Evolutionary conservation across 2,888 invertebrate species (phyloP).

Genomic region (Micropterix aruncella): DNA sequence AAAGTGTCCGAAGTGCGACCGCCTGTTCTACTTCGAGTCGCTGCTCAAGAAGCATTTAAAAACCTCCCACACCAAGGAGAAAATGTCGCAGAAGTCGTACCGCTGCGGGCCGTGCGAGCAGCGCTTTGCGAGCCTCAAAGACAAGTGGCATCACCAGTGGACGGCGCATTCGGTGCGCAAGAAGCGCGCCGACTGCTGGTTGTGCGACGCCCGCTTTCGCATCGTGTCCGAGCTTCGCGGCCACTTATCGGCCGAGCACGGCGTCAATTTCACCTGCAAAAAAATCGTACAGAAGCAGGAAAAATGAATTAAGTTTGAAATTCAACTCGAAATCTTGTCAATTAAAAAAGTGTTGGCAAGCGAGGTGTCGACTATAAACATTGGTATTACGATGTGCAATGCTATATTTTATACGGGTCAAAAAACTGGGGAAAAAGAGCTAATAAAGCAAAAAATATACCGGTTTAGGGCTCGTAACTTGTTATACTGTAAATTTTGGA

Average conservation of each 20-base stretch:
- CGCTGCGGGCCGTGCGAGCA: neutral
- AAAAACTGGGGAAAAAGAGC: too few relatives aligned
- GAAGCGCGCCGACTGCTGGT: neutral
- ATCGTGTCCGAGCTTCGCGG: neutral
- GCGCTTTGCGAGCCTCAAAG: neutral
- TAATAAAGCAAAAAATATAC: too few relatives aligned
- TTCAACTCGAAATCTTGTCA: too few relatives aligned
- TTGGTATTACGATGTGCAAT: too few relatives aligned
- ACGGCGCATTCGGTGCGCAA: neutral
- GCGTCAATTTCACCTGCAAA: neutral
- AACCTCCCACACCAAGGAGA: too few relatives aligned
- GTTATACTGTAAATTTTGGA: too few relatives aligned
- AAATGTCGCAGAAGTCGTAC: too few relatives aligned
- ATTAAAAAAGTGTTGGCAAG: too few relatives aligned
- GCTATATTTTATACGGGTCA: too few relatives aligned
- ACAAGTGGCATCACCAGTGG: neutral
- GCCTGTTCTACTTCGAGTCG: constrained; percentile 11
- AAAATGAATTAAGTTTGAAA: too few relatives aligned
- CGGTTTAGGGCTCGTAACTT: too few relatives aligned
- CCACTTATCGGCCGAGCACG: neutral
- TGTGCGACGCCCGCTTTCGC: neutral
- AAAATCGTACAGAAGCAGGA: neutral
- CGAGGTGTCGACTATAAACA: too few relatives aligned
- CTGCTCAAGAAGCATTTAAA: constrained; percentile 11
- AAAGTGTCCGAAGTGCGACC: constrained; percentile 8